Percentiles rank a stretch among this genome's conserved stretches.
Evolutionary conservation across 1,140 invertebrate genomes (phyloP).

Genomic region (Protaetia brevitarsis): DNA sequence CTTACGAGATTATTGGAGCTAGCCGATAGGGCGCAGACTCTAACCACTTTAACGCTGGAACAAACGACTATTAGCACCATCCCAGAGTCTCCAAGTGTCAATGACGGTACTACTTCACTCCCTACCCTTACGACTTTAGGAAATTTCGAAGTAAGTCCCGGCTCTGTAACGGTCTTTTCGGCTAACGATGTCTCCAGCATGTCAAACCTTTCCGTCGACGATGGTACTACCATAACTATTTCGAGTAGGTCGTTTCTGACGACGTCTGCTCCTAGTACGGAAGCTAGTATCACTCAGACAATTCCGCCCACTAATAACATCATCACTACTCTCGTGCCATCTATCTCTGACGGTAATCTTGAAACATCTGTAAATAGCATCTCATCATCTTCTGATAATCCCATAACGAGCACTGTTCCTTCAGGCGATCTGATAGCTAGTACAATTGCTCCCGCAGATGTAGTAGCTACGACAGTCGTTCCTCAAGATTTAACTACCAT

Average conservation of each 20-base stretch:
- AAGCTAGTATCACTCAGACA: conserved; percentile 27
- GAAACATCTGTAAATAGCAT: too few relatives aligned
- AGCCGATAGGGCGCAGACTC: neutral
- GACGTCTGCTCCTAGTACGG: conserved; percentile 32
- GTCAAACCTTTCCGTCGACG: conserved; percentile 41
- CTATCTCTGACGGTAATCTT: too few relatives aligned
- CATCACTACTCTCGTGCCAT: conserved; percentile 30
- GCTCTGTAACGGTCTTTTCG: conserved; percentile 41
- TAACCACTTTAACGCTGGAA: conserved; percentile 2
- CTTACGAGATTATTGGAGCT: neutral
- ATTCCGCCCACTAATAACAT: conserved; percentile 36
- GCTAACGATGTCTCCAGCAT: conserved; percentile 48
- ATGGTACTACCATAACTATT: conserved; percentile 42
- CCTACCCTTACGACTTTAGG: conserved; percentile 21
- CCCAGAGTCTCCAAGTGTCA: conserved; percentile 7
- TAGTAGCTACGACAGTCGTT: conserved; percentile 3
- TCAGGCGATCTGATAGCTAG: conserved; percentile 22
- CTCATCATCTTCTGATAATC: conserved; percentile 7
- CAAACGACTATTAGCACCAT: conserved; percentile 4
- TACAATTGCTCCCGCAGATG: conserved; percentile 15
- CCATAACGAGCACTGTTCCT: conserved; percentile 24
- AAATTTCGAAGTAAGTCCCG: conserved; percentile 45
- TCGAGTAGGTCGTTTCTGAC: conserved; percentile 33
- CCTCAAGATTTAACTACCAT: neutral
- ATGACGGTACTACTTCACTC: neutral